phyloP scores from a whole-genome alignment of 2,797 vertebrate species.

The Lithobates sylvaticus region DNA sequence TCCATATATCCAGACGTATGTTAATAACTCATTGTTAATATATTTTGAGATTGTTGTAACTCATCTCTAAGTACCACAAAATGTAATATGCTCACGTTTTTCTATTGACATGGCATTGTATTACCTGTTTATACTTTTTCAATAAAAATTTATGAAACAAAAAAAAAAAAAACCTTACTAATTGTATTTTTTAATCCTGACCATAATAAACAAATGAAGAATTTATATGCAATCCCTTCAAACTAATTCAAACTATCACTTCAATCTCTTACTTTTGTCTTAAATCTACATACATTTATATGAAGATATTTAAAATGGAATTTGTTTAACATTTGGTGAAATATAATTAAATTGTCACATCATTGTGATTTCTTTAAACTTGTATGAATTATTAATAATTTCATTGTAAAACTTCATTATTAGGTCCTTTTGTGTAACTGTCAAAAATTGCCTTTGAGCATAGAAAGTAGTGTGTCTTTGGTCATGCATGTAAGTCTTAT shows the following conservation, averaged over 20 bases:
- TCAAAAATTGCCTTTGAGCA: not conserved
- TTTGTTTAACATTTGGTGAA: not conserved
- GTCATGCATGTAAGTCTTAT: not conserved
- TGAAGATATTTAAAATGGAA: too few species aligned
- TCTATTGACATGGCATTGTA: too few species aligned
- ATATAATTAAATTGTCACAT: not conserved
- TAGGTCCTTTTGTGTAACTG: not conserved
- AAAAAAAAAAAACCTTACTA: too few species aligned
- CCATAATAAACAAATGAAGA: not conserved
- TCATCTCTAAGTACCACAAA: too few species aligned
- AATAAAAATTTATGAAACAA: too few species aligned
- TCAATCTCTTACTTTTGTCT: not conserved
- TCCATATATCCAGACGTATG: too few species aligned
- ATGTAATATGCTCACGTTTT: too few species aligned
- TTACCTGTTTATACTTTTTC: too few species aligned
- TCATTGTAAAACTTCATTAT: not conserved
- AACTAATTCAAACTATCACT: not conserved
- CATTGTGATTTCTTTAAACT: not conserved
- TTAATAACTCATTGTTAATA: too few species aligned
- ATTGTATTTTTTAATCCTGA: too few species aligned
- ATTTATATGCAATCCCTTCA: not conserved
- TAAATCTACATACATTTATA: not conserved
- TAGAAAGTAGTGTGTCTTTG: not conserved
- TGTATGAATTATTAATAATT: not conserved
- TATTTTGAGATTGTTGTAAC: too few species aligned